Base-by-base conservation (phyloP, 2,797 vertebrate genomes). In the Pterois miles region DNA sequence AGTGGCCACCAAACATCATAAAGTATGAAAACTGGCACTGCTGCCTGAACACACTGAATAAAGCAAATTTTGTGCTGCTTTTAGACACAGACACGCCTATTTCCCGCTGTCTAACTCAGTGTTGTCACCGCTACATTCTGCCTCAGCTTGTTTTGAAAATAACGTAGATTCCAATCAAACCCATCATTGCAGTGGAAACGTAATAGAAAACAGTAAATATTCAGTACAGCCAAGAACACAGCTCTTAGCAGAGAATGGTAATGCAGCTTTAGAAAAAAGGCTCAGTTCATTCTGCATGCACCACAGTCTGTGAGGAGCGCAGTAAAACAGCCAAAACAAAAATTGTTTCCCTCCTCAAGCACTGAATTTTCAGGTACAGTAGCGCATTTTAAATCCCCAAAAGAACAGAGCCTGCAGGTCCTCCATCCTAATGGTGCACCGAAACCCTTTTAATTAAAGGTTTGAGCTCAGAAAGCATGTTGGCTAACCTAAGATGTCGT, bases 291-390 rank as follows among this genome's bases (percentile, higher is more conserved):
- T 76, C 14, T 75, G 75, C 29, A 85, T 76, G 72, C 69, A 62
- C 6, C 22, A 4, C 22, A 23, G 33, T 71, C 46, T 27, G 60
- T 20, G 34, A 76, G 58, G 57, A 67, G 29, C 11, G 18, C 36
- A 57, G 48, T 67, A 22, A 59, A 73, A 67, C 57, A 79, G 52
- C 38, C 58, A 38, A 75, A 71, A 80, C 57, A 40, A 77, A 83
- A 80, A 53, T 63, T 6, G 16, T 67, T 56, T 58, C 66, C 18
- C 16, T 80, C 18, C 38, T 72, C 33, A 33, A 54, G 64, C 52
- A 53, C 33, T 71, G 56, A 31, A 60, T 54, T 72, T 59, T 34
- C 33, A 62, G 46, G 31, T 64, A 36, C 25, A 14, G 57, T 22
- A 18, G 36, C 25, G 38, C 40, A 65, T 71, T 76, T 77, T 58